phyloP scores from a whole-genome alignment of 2,888 invertebrate genomes.

The Acronicta leporina region DNA sequence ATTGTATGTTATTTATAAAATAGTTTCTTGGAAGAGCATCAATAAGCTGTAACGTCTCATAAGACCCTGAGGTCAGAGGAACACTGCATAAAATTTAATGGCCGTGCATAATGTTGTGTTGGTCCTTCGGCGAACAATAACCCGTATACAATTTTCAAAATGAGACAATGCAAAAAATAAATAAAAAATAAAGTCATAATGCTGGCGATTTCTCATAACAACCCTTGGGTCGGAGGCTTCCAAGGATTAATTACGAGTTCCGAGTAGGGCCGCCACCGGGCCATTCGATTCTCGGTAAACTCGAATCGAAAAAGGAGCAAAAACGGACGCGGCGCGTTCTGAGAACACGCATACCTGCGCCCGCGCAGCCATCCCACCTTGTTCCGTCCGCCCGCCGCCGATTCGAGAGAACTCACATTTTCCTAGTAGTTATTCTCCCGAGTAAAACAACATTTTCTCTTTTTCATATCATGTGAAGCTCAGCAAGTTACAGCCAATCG shows the following conservation, averaged over 20 bases:
- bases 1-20: constrained; percentile 25
- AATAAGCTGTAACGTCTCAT: constrained; percentile 59
- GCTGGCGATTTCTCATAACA: constrained; percentile 85
- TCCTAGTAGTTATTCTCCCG: constrained; percentile 71
- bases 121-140: constrained; percentile 79
- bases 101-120: constrained; percentile 57
- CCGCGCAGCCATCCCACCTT: constrained; percentile 80
- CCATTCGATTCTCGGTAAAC: constrained; percentile 87
- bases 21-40: constrained; percentile 63
- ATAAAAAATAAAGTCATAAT: constrained; percentile 79
- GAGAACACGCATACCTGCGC: constrained; percentile 87
- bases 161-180: constrained; percentile 81
- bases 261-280: constrained; percentile 87
- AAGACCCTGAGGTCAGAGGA: constrained; percentile 72
- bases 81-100: constrained; percentile 69
- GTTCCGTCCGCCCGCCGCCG: constrained; percentile 68
- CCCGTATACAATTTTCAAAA: constrained; percentile 77
- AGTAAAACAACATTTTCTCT: constrained; percentile 62
- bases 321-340: constrained; percentile 83
- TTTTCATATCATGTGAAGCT: constrained; percentile 55
- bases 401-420: constrained; percentile 78
- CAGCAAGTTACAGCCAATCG: constrained; percentile 31
- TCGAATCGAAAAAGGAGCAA: constrained; percentile 88
- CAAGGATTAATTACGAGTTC: constrained; percentile 89
- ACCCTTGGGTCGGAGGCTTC: constrained; percentile 87